Evolutionary conservation across 2,888 invertebrate species (phyloP).

Genomic region (Acrocyrtus sp.): DNA sequence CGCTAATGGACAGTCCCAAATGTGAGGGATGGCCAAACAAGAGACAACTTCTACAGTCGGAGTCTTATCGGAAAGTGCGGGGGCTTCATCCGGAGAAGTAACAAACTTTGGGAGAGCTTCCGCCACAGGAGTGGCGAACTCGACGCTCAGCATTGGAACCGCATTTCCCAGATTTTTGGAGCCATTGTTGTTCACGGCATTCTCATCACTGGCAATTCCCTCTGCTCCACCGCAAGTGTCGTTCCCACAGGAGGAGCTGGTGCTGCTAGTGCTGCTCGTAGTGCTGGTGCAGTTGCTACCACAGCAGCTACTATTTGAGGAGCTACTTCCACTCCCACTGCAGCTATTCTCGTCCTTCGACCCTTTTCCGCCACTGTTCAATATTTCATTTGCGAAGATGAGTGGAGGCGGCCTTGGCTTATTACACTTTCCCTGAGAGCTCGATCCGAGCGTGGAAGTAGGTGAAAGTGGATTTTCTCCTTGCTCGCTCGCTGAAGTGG

Average conservation of each 20-base stretch:
- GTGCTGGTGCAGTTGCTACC: constrained; percentile 20
- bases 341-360: constrained; percentile 16
- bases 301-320: constrained; percentile 11
- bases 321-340: constrained; percentile 2
- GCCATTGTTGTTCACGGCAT: too few relatives aligned
- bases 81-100: constrained; percentile 16
- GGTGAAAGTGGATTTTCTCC: constrained; percentile 15
- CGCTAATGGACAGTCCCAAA: constrained; percentile 48
- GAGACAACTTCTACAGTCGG: constrained; percentile 27
- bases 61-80: constrained; percentile 15
- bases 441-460: background rate
- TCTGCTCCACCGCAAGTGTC: constrained; percentile 5
- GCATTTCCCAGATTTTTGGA: too few relatives aligned
- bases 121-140: constrained; percentile 61
- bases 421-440: constrained; percentile 2
- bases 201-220: background rate
- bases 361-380: constrained; percentile 45
- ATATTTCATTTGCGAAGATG: constrained; percentile 62
- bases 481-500: constrained; percentile 14
- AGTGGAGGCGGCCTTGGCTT: constrained; percentile 63
- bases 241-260: constrained; percentile 23
- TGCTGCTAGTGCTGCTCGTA: constrained; percentile 28
- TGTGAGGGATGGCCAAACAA: constrained; percentile 29
- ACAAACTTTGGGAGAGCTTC: constrained; percentile 51
- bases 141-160: constrained; percentile 62